A percentile compares a stretch with the other conserved stretches of the same genome.
Conservation (phyloP, 1,140 invertebrate genomes). For the Metaphire vulgaris region DNA sequence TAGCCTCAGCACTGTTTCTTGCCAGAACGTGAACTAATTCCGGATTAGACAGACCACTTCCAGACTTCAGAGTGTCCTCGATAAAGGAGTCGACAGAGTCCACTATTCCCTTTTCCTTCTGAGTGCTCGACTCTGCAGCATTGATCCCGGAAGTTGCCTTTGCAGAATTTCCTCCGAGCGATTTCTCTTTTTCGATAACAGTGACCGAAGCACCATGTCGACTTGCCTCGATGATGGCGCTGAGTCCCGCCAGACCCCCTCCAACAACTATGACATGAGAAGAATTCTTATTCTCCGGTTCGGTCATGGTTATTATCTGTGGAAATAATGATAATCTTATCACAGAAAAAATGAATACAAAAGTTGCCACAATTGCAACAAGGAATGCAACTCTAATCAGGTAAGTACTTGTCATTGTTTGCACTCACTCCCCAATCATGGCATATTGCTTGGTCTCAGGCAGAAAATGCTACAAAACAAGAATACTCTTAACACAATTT, state of each 20-base stretch:
- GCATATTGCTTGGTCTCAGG: too few species aligned
- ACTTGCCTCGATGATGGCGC: conserved; percentile 42
- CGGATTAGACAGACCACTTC: conserved; percentile 43
- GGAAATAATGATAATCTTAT: neutral
- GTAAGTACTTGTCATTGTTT: neutral
- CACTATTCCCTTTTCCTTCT: conserved; percentile 36
- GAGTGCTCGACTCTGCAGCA: conserved; percentile 39
- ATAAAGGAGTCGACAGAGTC: conserved; percentile 39
- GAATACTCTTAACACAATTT: too few species aligned
- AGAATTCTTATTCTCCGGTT: neutral
- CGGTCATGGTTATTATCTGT: neutral
- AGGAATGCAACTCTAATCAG: neutral
- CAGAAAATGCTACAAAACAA: too few species aligned
- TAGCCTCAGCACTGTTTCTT: conserved; percentile 31
- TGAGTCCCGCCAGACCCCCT: conserved; percentile 43
- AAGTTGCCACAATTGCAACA: neutral
- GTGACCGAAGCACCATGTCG: conserved; percentile 38
- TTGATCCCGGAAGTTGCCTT: conserved; percentile 48
- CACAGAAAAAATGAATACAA: neutral
- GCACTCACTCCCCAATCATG: too few species aligned
- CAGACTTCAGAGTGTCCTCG: conserved; percentile 44
- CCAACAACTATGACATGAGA: conserved; percentile 42
- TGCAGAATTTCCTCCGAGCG: conserved; percentile 45
- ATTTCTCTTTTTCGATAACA: conserved; percentile 43
- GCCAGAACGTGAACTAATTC: conserved; percentile 42